Base-by-base conservation (phyloP, 2,888 invertebrate species). In the Thymelicus lineola region DNA sequence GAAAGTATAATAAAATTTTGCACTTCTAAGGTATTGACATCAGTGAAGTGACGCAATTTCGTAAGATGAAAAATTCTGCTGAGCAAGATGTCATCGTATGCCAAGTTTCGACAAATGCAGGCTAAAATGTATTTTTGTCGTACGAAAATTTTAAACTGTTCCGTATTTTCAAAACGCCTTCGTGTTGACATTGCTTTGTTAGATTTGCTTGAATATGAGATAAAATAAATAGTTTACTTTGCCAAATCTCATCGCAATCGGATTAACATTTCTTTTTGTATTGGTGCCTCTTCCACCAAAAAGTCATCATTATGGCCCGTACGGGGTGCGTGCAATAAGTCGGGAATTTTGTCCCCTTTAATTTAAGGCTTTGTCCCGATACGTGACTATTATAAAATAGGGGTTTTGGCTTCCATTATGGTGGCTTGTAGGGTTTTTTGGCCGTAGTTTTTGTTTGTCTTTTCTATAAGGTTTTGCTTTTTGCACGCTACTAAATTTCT, bases 31-130 rank as follows among this genome's bases (percentile, higher is more conserved):
- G 67, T 72, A 79, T 80, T 76, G 75, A 77, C 77, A 76, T 75
- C 76, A 75, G 14, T 6, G 35, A 75, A 80, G 72, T 77, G 76
- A 75, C 73, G 80, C 79, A 76, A 81, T 82, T 80, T 78, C 74
- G 78, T 72, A 71, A 71, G 72, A 76, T 79, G 80, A 80, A 83
- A 84, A 84, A 83, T 85, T 82, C 77, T 75, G 79, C 75, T 79
- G 59, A 53, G 53, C 59, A 67, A 60, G 60, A 67, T 59, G 50
- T 60, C 53, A 14, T 59, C 14, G 60, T 42, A 38, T 58, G 66
- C 60, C 66, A 67, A 60, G 60, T 53, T 28, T 42, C 60, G 50
- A 60, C 53, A 67, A 60, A 67, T 67, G 59, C 66, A 42, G 53
- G 50, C 46, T 50, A 60, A 58, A 58, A 58, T 58, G 58, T 66